These are phyloP conservation scores for Drosophila kokeensis DNA, from an alignment of 2,888 invertebrate genomes.

Conservation along the genomic window DNA sequence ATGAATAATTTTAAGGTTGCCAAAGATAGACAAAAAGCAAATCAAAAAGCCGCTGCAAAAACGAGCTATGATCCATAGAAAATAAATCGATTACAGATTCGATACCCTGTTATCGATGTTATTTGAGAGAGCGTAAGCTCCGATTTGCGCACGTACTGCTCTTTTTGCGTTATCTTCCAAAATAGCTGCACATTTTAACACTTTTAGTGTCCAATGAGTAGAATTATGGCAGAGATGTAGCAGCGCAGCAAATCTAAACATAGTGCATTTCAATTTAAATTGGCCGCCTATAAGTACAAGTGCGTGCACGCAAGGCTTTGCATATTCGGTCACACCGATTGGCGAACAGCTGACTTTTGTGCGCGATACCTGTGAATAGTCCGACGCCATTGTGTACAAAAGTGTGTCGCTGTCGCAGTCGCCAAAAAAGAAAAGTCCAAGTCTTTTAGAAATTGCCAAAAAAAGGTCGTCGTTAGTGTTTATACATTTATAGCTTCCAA, in stretches of 20 bases:
- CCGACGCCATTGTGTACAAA: slow-evolving; percentile 63
- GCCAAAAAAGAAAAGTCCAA: slow-evolving; percentile 43
- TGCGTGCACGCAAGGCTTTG: not conserved
- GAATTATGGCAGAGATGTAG: not conserved
- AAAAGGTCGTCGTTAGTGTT: slow-evolving; percentile 46
- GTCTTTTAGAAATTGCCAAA: slow-evolving; percentile 46
- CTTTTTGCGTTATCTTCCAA: not conserved
- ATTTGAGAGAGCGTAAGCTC: not conserved
- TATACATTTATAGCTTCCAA: slow-evolving; percentile 50
- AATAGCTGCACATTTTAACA: not conserved
- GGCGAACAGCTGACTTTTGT: slow-evolving; percentile 42
- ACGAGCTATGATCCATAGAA: not conserved
- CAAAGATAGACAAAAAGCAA: not conserved
- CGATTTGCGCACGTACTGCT: not conserved
- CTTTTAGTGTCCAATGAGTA: not conserved
- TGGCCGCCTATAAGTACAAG: not conserved
- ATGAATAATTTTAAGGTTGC: not conserved
- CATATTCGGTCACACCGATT: slow-evolving; percentile 23
- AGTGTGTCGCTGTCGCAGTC: slow-evolving; percentile 56
- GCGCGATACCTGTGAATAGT: slow-evolving; percentile 44
- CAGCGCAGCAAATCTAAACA: not conserved
- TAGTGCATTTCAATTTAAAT: slow-evolving; percentile 7
- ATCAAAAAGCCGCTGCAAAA: slow-evolving; percentile 4
- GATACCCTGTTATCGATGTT: not conserved
- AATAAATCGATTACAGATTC: slow-evolving; percentile 1